Percentiles rank a stretch among this genome's conserved stretches.
Evolutionary conservation across 2,113 vertebrate genomes (phyloP).

Genomic region (Bucco capensis): DNA sequence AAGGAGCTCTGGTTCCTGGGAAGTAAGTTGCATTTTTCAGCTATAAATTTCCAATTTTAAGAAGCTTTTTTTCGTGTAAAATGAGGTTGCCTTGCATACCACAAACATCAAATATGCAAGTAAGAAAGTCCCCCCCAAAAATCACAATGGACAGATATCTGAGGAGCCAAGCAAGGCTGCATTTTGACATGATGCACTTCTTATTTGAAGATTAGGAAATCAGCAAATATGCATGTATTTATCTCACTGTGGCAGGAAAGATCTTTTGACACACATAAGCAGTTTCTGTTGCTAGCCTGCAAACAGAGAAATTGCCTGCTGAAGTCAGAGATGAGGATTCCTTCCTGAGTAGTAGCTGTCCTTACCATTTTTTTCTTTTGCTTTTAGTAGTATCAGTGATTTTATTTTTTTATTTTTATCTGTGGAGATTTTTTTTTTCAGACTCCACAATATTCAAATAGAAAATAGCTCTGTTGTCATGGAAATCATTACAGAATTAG

Average conservation of each 20-base stretch:
- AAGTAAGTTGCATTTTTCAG: neutral
- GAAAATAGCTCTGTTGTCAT: constrained; percentile 27
- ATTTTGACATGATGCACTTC: constrained; percentile 4
- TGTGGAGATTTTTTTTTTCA: neutral
- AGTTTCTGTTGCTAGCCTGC: neutral
- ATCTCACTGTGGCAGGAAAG: neutral
- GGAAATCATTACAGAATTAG: constrained; percentile 58
- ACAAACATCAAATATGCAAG: neutral
- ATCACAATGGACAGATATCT: neutral
- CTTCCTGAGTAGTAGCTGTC: neutral
- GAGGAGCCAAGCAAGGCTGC: neutral
- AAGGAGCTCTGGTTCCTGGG: neutral
- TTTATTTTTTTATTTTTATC: neutral
- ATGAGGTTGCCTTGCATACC: neutral
- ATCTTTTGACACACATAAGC: neutral
- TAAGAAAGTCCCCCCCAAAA: neutral
- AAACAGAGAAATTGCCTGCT: neutral
- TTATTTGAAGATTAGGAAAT: constrained; percentile 23
- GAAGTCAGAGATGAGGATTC: neutral
- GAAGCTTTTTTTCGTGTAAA: neutral
- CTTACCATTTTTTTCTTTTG: neutral
- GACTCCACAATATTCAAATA: constrained; percentile 4
- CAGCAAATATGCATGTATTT: constrained; percentile 15
- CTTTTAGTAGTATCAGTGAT: neutral
- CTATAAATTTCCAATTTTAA: constrained; percentile 3